A percentile compares a stretch with the other conserved stretches of the same genome.
These are phyloP conservation scores for Digitonthophagus gazella DNA, from an alignment of 2,888 invertebrate genomes.

Conservation along the genomic window DNA sequence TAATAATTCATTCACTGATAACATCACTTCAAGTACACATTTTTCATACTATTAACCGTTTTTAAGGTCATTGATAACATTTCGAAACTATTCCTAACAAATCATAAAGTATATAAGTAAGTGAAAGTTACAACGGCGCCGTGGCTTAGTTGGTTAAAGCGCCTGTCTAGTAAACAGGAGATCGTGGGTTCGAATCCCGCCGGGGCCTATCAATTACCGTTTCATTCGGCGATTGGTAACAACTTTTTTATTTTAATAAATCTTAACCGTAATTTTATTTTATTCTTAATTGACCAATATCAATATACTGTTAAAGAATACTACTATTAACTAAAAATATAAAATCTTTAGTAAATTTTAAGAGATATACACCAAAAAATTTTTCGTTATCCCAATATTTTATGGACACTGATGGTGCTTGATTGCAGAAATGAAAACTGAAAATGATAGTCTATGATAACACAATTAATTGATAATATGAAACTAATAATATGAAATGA, in stretches of 20 bases:
- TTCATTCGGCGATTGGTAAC: not conserved
- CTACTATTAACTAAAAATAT: no score
- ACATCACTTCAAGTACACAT: not conserved
- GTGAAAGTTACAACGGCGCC: constrained; percentile 52
- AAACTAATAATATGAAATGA: no score
- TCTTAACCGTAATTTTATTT: no score
- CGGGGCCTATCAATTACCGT: constrained; percentile 54
- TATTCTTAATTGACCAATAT: not conserved
- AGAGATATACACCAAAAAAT: not conserved
- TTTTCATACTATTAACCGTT: not conserved
- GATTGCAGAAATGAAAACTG: no score
- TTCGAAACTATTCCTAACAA: not conserved
- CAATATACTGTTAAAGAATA: no score
- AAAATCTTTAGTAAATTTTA: not conserved
- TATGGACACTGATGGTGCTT: no score
- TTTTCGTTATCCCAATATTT: no score
- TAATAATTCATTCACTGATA: not conserved
- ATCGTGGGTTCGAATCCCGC: constrained; percentile 66
- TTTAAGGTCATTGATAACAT: not conserved
- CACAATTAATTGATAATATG: no score
- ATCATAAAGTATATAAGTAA: not conserved
- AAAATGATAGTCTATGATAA: no score
- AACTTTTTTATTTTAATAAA: no score
- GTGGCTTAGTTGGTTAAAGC: constrained; percentile 81
- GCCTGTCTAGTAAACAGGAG: constrained; percentile 71